Evolutionary conservation across 2,113 vertebrate species (phyloP).

Genomic region (Cryptomyrus ogoouensis): DNA sequence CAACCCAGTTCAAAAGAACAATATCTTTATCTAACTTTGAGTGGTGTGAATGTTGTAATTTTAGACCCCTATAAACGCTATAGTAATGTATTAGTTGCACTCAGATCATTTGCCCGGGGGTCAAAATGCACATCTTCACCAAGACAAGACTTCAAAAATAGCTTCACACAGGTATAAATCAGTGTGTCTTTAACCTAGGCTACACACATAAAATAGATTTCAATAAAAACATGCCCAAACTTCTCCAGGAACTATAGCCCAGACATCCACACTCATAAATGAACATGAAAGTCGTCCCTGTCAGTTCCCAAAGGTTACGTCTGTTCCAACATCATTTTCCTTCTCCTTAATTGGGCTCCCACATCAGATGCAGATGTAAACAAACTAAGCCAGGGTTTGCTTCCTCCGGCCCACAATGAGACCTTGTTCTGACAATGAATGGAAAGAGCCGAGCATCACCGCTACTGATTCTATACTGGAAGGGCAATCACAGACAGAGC

Average conservation of each 20-base stretch:
- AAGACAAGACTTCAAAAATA: neutral
- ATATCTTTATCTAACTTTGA: neutral
- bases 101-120: neutral
- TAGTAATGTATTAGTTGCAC: neutral
- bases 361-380: neutral
- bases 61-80: neutral
- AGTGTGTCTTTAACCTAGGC: neutral
- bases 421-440: neutral
- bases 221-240: neutral
- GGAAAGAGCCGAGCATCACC: neutral
- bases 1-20: neutral
- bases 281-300: neutral
- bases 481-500: neutral
- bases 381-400: neutral
- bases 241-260: neutral
- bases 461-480: neutral
- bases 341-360: neutral
- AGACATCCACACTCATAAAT: neutral
- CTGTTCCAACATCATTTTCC: neutral
- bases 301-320: neutral
- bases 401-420: constrained; percentile 7
- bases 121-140: neutral
- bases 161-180: neutral
- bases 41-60: neutral
- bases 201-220: neutral